A percentile compares a stretch with the other conserved stretches of the same genome.
Evolutionary conservation across 2,113 vertebrate species (phyloP).

Genomic region (Stictonetta naevosa): DNA sequence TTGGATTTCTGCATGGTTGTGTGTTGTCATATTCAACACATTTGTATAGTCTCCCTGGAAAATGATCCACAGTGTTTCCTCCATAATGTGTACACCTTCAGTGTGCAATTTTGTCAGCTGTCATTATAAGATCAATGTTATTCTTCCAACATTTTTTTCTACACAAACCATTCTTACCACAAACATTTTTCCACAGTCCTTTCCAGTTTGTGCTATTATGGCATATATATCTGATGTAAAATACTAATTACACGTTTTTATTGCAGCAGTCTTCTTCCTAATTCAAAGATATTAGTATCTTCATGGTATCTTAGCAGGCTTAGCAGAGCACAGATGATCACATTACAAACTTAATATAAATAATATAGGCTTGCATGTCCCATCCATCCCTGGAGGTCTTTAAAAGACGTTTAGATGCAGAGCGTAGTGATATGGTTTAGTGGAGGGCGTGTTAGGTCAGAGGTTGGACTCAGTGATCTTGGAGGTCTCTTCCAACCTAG

Average conservation of each 20-base stretch:
- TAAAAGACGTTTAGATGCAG: no score
- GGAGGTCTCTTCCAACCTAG: no score
- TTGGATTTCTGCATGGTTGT: background rate
- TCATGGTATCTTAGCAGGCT: background rate
- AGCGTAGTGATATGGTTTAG: no score
- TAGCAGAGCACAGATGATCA: background rate
- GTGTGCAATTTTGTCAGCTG: background rate
- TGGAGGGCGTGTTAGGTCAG: no score
- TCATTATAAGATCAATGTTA: background rate
- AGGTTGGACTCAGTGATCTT: no score
- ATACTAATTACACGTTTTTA: background rate
- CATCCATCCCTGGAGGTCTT: no score
- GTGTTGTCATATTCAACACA: background rate
- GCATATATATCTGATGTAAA: background rate
- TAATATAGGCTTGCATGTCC: background rate
- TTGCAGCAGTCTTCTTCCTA: background rate
- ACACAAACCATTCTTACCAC: background rate
- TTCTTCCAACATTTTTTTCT: background rate
- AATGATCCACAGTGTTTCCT: background rate
- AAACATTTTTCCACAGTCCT: background rate
- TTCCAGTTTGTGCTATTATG: background rate
- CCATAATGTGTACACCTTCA: background rate
- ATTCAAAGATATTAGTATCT: background rate
- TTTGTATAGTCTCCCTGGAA: background rate
- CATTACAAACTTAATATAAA: background rate